Evolutionary conservation across 1,140 invertebrate genomes (phyloP).

Genomic region (Drosophila sturtevanti): DNA sequence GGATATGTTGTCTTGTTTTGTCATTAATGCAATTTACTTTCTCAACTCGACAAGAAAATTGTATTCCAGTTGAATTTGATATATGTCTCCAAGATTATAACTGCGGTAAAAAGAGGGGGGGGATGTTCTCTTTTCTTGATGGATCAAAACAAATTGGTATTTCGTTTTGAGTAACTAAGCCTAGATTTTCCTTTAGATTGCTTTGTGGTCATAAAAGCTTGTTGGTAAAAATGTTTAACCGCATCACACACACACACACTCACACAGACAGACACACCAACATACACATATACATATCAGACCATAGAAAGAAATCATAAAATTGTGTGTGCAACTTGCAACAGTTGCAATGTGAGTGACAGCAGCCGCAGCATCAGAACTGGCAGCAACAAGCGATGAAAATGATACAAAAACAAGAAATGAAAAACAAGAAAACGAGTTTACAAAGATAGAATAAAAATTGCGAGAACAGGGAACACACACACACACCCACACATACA

Average conservation of each 20-base stretch:
- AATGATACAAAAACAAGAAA: background rate
- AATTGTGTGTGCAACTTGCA: slow-evolving; percentile 46
- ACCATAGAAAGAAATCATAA: slow-evolving; percentile 24
- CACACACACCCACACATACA: no score
- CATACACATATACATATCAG: slow-evolving; percentile 31
- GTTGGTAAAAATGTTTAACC: slow-evolving; percentile 9
- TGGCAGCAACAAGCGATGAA: slow-evolving; percentile 14
- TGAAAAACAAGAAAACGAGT: slow-evolving; percentile 14
- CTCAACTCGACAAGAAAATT: no score
- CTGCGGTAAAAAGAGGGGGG: no score
- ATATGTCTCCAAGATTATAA: no score
- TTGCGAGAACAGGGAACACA: slow-evolving; percentile 7
- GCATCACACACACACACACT: background rate
- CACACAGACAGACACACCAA: slow-evolving; percentile 2
- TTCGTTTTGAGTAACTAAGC: no score
- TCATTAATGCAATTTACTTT: no score
- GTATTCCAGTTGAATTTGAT: no score
- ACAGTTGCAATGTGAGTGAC: slow-evolving; percentile 41
- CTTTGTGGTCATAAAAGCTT: slow-evolving; percentile 1
- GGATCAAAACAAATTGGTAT: no score
- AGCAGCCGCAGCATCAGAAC: slow-evolving; percentile 11
- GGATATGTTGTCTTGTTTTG: no score
- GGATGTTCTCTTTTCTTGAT: no score
- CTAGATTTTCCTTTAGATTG: background rate
- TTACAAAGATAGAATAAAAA: slow-evolving; percentile 22